Evolutionary conservation across 2,797 vertebrate genomes (phyloP).

Genomic region (Poeciliopsis turneri): DNA sequence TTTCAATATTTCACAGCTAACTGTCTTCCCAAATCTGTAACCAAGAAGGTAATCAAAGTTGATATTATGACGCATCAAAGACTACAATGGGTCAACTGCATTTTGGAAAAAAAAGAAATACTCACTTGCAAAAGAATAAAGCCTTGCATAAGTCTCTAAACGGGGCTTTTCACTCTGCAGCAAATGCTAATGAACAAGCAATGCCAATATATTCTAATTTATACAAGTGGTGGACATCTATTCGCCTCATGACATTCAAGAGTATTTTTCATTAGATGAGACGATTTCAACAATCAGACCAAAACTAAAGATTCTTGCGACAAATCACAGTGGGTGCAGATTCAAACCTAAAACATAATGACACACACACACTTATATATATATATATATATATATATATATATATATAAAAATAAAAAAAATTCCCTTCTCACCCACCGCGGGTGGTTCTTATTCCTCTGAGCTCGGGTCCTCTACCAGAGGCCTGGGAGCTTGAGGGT

Average conservation of each 20-base stretch:
- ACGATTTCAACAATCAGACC: neutral
- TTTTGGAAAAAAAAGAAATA: neutral
- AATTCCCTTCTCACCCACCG: no score
- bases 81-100: neutral
- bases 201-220: neutral
- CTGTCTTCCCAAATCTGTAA: neutral
- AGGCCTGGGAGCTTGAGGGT: no score
- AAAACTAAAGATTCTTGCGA: neutral
- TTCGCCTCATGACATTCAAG: neutral
- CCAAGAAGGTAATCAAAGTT: constrained; percentile 2
- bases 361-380: no score
- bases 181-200: neutral
- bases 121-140: neutral
- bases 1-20: neutral
- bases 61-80: neutral
- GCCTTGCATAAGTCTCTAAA: neutral
- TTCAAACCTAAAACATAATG: neutral
- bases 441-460: no score
- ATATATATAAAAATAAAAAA: no score
- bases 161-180: neutral
- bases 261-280: neutral
- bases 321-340: neutral
- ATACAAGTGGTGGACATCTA: neutral
- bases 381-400: no score
- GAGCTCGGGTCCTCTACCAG: no score